These are phyloP conservation scores for Actinemys pallida DNA, from an alignment of 2,113 vertebrate species.

Conservation along the genomic window DNA sequence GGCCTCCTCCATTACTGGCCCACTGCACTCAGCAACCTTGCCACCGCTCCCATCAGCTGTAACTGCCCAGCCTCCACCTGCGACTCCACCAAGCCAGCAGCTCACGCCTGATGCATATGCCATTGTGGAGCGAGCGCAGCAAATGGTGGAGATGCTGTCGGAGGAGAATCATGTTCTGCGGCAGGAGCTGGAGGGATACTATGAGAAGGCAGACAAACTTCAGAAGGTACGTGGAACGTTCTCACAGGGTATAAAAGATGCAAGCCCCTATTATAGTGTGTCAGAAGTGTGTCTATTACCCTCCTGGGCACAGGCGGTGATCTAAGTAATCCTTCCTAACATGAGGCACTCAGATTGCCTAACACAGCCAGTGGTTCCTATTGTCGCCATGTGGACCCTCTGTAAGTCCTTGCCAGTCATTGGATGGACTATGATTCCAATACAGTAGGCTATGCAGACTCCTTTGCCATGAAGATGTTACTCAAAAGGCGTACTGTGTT, in stretches of 20 bases:
- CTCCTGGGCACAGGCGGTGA: background rate
- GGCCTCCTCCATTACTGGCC: constrained; percentile 62
- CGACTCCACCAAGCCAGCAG: constrained; percentile 63
- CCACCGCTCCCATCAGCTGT: constrained; percentile 56
- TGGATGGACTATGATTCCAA: background rate
- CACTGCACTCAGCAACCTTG: constrained; percentile 74
- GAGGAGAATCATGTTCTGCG: constrained; percentile 87
- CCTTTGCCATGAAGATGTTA: rapidly evolving
- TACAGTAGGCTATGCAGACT: background rate
- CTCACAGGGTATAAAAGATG: background rate
- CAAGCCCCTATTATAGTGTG: background rate
- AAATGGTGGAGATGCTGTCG: constrained; percentile 88
- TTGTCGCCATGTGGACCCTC: background rate
- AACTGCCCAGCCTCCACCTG: constrained; percentile 17
- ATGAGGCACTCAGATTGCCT: background rate
- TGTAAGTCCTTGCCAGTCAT: background rate
- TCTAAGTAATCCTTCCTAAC: background rate
- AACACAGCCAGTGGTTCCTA: background rate
- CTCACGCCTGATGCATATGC: constrained; percentile 82
- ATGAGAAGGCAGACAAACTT: constrained; percentile 85
- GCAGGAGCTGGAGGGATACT: constrained; percentile 86
- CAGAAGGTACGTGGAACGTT: constrained; percentile 81
- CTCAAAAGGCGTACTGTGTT: background rate
- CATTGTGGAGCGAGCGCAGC: constrained; percentile 87
- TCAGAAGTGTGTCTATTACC: background rate